These are phyloP conservation scores for Cantharis nigra DNA, from an alignment of 2,888 invertebrate species.

Conservation along the genomic window DNA sequence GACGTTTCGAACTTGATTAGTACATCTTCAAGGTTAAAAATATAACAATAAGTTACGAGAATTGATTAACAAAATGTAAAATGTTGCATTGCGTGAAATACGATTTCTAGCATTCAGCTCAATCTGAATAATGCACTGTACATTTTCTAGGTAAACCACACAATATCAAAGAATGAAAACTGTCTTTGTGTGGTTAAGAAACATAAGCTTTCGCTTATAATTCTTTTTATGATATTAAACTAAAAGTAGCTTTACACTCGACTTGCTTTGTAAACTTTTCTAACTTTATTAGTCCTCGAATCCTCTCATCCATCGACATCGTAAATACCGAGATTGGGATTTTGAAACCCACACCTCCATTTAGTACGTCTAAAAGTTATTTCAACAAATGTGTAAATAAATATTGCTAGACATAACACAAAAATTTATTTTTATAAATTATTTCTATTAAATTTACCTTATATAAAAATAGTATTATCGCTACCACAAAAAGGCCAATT, in stretches of 20 bases:
- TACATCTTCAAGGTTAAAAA: too few relatives aligned
- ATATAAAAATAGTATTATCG: not conserved
- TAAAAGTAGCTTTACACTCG: not conserved
- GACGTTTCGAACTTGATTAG: not conserved
- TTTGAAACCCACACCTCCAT: not conserved
- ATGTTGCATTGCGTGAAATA: too few relatives aligned
- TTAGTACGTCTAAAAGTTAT: not conserved
- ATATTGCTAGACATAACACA: not conserved
- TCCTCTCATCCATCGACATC: not conserved
- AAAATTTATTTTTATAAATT: not conserved
- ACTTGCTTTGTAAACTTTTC: not conserved
- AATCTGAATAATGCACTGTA: too few relatives aligned
- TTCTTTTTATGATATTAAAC: not conserved
- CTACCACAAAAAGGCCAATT: not conserved
- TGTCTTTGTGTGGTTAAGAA: not conserved
- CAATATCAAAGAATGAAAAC: not conserved
- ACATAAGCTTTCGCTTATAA: not conserved
- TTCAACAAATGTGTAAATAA: not conserved
- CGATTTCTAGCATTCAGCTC: too few relatives aligned
- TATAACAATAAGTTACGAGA: too few relatives aligned
- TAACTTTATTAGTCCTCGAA: not conserved
- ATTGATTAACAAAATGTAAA: too few relatives aligned
- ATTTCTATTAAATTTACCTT: not conserved
- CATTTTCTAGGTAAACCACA: not conserved
- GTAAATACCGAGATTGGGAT: not conserved